phyloP scores from a whole-genome alignment of 2,888 invertebrate genomes.

The Lobophora halterata region DNA sequence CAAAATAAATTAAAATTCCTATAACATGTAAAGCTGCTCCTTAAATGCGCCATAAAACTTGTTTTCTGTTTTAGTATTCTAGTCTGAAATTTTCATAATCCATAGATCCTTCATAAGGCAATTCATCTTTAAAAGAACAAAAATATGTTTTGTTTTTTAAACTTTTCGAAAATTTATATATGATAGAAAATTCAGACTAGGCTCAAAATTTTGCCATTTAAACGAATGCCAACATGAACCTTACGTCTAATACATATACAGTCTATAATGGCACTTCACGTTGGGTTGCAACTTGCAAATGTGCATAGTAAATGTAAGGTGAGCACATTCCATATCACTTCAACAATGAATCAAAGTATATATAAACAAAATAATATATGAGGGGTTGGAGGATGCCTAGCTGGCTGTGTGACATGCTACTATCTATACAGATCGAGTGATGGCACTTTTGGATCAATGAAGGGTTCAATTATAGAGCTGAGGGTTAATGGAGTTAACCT shows the following conservation, averaged over 20 bases:
- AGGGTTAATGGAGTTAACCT: too few relatives aligned
- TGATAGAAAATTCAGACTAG: conserved; percentile 3
- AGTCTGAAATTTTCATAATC: conserved; percentile 7
- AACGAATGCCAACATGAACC: conserved; percentile 11
- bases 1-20: conserved; percentile 52
- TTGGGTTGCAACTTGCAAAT: conserved; percentile 20
- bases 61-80: conserved; percentile 12
- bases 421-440: conserved; percentile 29
- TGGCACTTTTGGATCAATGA: conserved; percentile 18
- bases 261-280: conserved; percentile 24
- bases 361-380: conserved; percentile 63
- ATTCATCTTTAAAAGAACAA: too few relatives aligned
- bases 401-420: conserved; percentile 78
- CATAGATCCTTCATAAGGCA: too few relatives aligned
- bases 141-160: too few relatives aligned
- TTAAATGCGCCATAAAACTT: conserved; percentile 46
- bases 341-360: conserved; percentile 31
- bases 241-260: conserved; percentile 34
- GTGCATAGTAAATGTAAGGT: conserved; percentile 51
- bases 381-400: conserved; percentile 82
- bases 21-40: conserved; percentile 52
- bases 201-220: neutral
- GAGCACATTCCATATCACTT: conserved; percentile 33
- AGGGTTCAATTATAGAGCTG: too few relatives aligned
- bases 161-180: too few relatives aligned